Percentiles rank a stretch among this genome's conserved stretches.
Conservation (phyloP, 2,797 vertebrate species). For the Valencia hispanica region DNA sequence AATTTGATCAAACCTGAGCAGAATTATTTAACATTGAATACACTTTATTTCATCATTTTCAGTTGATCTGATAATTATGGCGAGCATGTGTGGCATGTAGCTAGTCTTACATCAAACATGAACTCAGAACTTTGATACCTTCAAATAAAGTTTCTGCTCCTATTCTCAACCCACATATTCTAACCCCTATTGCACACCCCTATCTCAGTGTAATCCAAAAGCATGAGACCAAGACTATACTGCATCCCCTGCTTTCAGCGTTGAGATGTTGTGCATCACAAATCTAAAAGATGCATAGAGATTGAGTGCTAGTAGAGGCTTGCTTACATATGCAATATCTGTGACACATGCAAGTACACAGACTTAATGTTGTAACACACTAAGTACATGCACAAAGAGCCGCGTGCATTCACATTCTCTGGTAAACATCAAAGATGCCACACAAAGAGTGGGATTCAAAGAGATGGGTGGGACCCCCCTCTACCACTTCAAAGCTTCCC, state of each 20-base stretch:
- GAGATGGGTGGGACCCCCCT: constrained; percentile 59
- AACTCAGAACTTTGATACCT: constrained; percentile 32
- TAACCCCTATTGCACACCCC: constrained; percentile 46
- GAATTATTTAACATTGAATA: neutral
- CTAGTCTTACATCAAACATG: constrained; percentile 26
- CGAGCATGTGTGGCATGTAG: constrained; percentile 17
- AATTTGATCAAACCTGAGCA: neutral
- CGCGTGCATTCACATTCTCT: constrained; percentile 22
- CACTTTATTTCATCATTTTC: neutral
- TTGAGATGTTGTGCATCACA: constrained; percentile 19
- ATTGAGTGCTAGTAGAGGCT: neutral
- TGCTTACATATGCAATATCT: constrained; percentile 9
- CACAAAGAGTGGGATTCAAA: constrained; percentile 72
- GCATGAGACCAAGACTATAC: constrained; percentile 39
- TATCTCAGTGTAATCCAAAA: constrained; percentile 37
- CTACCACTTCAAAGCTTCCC: constrained; percentile 76
- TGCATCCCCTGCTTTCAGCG: constrained; percentile 3
- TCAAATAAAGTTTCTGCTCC: constrained; percentile 32
- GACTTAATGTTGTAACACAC: constrained; percentile 24
- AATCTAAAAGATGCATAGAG: neutral
- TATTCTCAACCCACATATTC: constrained; percentile 33
- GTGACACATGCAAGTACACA: constrained; percentile 19
- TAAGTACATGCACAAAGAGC: constrained; percentile 29
- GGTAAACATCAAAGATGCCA: constrained; percentile 70
- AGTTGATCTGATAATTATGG: constrained; percentile 13